Conservation (phyloP, 1,140 invertebrate genomes). For the Ceratosolen fusciceps region DNA sequence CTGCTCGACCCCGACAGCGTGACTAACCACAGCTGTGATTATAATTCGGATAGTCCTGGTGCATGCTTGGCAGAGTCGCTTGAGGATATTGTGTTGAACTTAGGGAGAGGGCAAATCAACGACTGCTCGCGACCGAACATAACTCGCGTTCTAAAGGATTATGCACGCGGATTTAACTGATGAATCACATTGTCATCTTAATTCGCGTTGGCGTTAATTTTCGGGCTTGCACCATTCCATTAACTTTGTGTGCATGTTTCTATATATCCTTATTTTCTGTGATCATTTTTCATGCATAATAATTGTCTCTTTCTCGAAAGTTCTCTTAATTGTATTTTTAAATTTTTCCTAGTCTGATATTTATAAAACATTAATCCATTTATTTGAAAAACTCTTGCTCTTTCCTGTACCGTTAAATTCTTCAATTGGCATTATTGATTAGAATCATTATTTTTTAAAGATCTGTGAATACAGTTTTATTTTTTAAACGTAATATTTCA, state of each 20-base stretch:
- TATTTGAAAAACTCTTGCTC: not conserved
- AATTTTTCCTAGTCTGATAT: too few relatives aligned
- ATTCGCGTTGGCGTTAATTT: constrained; percentile 72
- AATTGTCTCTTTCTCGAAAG: too few relatives aligned
- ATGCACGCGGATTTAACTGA: constrained; percentile 73
- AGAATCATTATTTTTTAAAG: too few relatives aligned
- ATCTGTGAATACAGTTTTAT: too few relatives aligned
- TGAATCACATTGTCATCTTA: constrained; percentile 74
- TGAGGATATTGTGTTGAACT: not conserved
- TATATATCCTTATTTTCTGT: too few relatives aligned
- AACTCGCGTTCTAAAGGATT: constrained; percentile 67
- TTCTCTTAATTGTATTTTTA: too few relatives aligned
- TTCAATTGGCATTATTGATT: too few relatives aligned
- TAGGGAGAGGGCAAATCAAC: constrained; percentile 36
- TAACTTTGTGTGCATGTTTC: not conserved
- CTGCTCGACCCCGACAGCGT: constrained; percentile 42
- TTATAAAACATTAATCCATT: too few relatives aligned
- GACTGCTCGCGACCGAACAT: constrained; percentile 46
- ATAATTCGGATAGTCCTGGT: constrained; percentile 65
- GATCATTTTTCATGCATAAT: too few relatives aligned
- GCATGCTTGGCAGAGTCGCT: constrained; percentile 50
- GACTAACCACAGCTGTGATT: constrained; percentile 72
- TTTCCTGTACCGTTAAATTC: too few relatives aligned
- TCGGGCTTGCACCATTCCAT: constrained; percentile 43
- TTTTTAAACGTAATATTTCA: too few relatives aligned